These are phyloP conservation scores for Oreochromis grahami DNA, from an alignment of 2,797 vertebrate species.

Conservation along the genomic window DNA sequence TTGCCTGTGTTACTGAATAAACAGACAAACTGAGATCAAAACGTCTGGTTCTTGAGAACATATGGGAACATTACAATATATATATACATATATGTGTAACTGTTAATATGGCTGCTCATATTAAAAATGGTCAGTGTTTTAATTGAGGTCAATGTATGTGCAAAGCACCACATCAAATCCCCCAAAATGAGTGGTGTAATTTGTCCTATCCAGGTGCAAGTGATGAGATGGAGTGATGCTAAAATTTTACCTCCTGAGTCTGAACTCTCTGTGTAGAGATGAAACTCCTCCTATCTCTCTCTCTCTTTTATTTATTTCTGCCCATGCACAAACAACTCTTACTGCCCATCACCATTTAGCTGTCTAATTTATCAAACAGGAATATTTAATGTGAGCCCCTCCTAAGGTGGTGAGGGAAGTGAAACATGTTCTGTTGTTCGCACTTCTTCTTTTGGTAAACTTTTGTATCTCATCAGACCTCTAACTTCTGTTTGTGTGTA, in stretches of 20 bases:
- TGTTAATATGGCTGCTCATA: not conserved
- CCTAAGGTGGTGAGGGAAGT: not conserved
- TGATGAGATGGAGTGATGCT: not conserved
- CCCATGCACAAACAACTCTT: not conserved
- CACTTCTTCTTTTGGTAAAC: constrained; percentile 8
- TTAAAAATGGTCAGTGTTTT: not conserved
- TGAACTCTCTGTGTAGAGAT: not conserved
- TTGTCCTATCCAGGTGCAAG: not conserved
- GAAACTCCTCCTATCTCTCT: not conserved
- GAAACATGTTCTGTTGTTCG: not conserved
- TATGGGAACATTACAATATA: not conserved
- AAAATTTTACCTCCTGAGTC: not conserved
- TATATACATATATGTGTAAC: not conserved
- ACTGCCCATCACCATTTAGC: not conserved
- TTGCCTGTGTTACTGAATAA: not conserved
- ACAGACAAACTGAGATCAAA: not conserved
- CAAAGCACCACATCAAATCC: not conserved
- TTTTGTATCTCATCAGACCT: not conserved
- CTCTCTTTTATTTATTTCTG: accelerated
- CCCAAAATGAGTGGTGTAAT: not conserved
- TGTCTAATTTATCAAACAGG: not conserved
- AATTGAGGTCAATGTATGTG: not conserved
- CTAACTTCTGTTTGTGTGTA: not conserved
- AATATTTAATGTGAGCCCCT: not conserved
- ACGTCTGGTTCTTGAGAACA: not conserved